Base-by-base conservation (phyloP, 2,797 vertebrate species). In the Philypnodon macrostomus region DNA sequence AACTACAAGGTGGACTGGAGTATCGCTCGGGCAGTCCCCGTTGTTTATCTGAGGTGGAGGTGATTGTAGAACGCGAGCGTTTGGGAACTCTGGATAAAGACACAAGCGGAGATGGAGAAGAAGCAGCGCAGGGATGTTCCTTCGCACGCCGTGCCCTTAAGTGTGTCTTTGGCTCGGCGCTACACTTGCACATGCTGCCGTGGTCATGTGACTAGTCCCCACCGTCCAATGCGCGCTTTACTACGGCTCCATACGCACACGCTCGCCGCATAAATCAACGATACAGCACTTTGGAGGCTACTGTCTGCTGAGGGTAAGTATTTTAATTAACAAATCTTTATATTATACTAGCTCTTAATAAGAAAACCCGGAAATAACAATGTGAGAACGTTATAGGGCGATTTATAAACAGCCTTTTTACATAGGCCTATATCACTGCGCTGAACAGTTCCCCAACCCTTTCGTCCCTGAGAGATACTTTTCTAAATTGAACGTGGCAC, bases 161-260 rank as follows among this genome's bases (percentile, higher is more conserved):
- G 21, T 47, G 58, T 33, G 48, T 52, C 34, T 24, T 66, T 57
- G 49, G 63, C 44, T 63, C 57, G 63, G 67, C 75, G 64, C 78
- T 70, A 74, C n/a, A 77, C 69, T 49, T 50, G 50, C 65, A 64
- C 71, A 69, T 55, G 70, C 70, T 74, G 72, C 68, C 58, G 30
- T 15, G 23, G 79, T 81, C 80, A 85, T 4, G 82, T 86, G 82
- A 79, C 58, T 52, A 10, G 0, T 24, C 54, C 46, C 35, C 14
- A 3, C 38, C 49, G 58, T 46, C 79, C 76, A 78, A 80, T 80
- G 59, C 53, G 49, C 61, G 56, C 3, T n/a, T 21, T 62, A 51
- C 61, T 34, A 56, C 67, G 67, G 37, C 61, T 58, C 61, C 61
- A 45, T 37, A 15, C 53, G 26, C 19, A 5, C 41, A 30, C 45